Conservation (phyloP, 2,113 vertebrate species). For the Gavia stellata region DNA sequence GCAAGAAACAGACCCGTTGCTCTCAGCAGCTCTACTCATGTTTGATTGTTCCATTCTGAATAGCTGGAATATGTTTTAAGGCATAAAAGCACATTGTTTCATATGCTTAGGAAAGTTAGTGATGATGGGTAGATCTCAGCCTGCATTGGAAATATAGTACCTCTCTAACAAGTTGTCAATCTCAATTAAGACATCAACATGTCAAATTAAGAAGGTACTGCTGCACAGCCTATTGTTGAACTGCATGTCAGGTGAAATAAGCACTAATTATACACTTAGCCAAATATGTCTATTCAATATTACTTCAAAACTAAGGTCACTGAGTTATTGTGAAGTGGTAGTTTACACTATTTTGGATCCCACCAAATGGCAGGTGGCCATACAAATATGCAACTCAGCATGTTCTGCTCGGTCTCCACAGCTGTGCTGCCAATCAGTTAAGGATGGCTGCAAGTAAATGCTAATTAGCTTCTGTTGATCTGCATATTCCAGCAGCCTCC, state of each 20-base stretch:
- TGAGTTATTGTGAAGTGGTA: constrained; percentile 69
- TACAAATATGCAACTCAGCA: constrained; percentile 81
- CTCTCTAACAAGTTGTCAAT: constrained; percentile 74
- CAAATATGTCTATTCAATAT: constrained; percentile 68
- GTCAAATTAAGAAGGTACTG: constrained; percentile 73
- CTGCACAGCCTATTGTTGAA: constrained; percentile 70
- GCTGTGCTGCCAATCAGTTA: constrained; percentile 84
- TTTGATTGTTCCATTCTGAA: neutral
- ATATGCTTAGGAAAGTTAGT: neutral
- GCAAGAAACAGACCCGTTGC: neutral
- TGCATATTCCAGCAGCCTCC: constrained; percentile 80
- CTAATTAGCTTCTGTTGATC: constrained; percentile 87
- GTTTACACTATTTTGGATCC: constrained; percentile 76
- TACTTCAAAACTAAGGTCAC: constrained; percentile 74
- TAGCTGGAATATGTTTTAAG: neutral
- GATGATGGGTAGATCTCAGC: constrained; percentile 47
- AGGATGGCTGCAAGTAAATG: constrained; percentile 81
- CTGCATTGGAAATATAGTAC: constrained; percentile 38
- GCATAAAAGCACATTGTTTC: constrained; percentile 20
- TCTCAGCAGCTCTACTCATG: neutral
- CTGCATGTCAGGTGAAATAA: constrained; percentile 78
- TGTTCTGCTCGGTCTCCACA: constrained; percentile 81
- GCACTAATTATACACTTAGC: constrained; percentile 76
- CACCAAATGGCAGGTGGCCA: constrained; percentile 82
- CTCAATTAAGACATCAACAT: constrained; percentile 78